Evolutionary conservation across 1,140 invertebrate species (phyloP).

Genomic region (Stegodyphus dumicola): DNA sequence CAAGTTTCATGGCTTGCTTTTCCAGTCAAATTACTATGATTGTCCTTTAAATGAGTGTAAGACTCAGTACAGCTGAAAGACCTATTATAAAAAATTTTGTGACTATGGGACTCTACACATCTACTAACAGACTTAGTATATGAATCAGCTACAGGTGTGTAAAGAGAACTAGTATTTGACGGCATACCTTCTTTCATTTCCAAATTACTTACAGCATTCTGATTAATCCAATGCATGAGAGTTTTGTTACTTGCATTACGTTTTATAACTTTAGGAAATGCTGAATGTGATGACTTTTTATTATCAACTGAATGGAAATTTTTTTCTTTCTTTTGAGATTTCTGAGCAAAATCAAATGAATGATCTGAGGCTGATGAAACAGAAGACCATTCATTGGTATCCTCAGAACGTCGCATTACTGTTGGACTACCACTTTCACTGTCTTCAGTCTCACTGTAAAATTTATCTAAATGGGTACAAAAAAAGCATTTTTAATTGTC

Average conservation of each 20-base stretch:
- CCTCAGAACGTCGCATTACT: not conserved
- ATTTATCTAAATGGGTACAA: conserved; percentile 68
- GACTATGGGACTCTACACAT: not conserved
- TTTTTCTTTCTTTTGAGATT: not conserved
- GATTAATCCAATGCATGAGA: not conserved
- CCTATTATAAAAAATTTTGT: conserved; percentile 15
- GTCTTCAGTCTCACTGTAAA: conserved; percentile 75
- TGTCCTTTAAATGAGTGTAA: not conserved
- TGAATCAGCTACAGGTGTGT: no score
- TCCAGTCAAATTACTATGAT: not conserved
- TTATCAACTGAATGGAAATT: not conserved
- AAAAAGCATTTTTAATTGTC: not conserved
- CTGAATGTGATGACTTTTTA: conserved; percentile 1
- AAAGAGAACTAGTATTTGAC: no score
- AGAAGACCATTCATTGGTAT: not conserved
- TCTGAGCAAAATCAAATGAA: not conserved
- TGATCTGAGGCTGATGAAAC: conserved; percentile 23
- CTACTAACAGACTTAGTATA: no score
- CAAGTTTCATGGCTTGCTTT: conserved; percentile 6
- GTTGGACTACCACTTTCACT: conserved; percentile 71
- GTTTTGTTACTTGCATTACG: conserved; percentile 5
- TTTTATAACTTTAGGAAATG: conserved; percentile 19
- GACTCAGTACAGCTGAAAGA: conserved; percentile 42
- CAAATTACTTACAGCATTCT: not conserved
- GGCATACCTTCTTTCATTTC: no score